Conservation (phyloP, 2,797 vertebrate genomes). For the Artibeus lituratus region DNA sequence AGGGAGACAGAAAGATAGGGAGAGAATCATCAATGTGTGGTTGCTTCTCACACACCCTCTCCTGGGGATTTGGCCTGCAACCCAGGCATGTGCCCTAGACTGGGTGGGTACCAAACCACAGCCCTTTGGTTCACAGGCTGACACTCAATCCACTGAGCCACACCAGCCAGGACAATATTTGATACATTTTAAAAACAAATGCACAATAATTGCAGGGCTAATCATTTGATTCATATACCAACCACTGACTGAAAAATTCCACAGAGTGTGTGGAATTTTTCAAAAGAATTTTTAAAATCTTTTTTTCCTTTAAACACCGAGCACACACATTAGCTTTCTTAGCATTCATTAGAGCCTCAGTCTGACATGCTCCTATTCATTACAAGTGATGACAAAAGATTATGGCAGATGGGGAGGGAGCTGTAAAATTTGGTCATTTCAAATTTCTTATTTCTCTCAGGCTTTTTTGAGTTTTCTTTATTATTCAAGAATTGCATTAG, state of each 20-base stretch:
- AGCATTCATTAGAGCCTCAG: conserved; percentile 10
- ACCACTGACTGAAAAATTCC: background rate
- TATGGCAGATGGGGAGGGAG: conserved; percentile 10
- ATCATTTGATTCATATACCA: background rate
- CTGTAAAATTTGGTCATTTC: conserved; percentile 36
- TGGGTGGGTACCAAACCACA: too few species aligned
- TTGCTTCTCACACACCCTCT: too few species aligned
- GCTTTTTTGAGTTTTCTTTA: conserved; percentile 7
- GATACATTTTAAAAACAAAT: background rate
- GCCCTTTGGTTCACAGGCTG: too few species aligned
- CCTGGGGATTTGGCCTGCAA: too few species aligned
- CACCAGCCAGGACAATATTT: too few species aligned
- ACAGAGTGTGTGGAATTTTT: background rate
- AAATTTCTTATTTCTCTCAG: background rate
- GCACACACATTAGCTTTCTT: background rate
- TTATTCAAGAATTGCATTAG: conserved; percentile 28
- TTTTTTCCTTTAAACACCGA: background rate
- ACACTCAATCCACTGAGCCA: too few species aligned
- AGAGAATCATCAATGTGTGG: too few species aligned
- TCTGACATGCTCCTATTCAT: conserved; percentile 19
- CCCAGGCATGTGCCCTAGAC: too few species aligned
- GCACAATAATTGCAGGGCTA: background rate
- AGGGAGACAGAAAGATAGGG: too few species aligned
- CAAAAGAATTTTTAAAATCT: background rate
- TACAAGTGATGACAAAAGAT: conserved; percentile 46